These are phyloP conservation scores for Drosophila bocki DNA, from an alignment of 1,140 invertebrate species.

Conservation along the genomic window DNA sequence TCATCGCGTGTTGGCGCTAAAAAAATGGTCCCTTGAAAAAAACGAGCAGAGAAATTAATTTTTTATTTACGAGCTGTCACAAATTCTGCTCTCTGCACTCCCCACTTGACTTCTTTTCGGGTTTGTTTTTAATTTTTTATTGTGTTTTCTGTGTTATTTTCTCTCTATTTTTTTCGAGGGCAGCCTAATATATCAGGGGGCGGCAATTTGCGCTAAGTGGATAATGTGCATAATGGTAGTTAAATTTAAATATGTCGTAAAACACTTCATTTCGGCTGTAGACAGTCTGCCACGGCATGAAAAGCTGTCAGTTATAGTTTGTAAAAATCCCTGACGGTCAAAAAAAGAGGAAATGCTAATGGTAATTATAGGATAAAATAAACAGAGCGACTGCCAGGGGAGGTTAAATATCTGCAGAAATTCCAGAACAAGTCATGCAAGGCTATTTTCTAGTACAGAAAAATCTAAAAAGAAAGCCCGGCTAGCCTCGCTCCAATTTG, in stretches of 20 bases:
- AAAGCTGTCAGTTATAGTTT: slow-evolving; percentile 71
- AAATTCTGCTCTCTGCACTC: slow-evolving; percentile 62
- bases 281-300: slow-evolving; percentile 47
- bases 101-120: slow-evolving; percentile 56
- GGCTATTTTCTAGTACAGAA: neutral
- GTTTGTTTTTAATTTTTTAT: slow-evolving; percentile 49
- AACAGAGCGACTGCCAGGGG: slow-evolving; percentile 14
- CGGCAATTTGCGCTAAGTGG: slow-evolving; percentile 80
- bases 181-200: slow-evolving; percentile 77
- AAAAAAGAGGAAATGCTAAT: slow-evolving; percentile 45
- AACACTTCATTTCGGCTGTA: slow-evolving; percentile 72
- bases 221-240: slow-evolving; percentile 82
- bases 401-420: slow-evolving; percentile 38
- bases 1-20: slow-evolving; percentile 64
- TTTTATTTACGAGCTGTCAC: slow-evolving; percentile 83
- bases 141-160: slow-evolving; percentile 10
- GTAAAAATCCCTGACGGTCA: slow-evolving; percentile 43
- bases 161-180: slow-evolving; percentile 9
- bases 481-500: slow-evolving; percentile 10
- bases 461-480: slow-evolving; percentile 19
- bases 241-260: slow-evolving; percentile 84
- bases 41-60: slow-evolving; percentile 67
- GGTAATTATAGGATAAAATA: slow-evolving; percentile 52
- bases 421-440: slow-evolving; percentile 60
- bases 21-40: slow-evolving; percentile 31